A percentile compares a stretch with the other conserved stretches of the same genome.
Conservation (phyloP, 2,888 invertebrate species). For the Athalia circularis region DNA sequence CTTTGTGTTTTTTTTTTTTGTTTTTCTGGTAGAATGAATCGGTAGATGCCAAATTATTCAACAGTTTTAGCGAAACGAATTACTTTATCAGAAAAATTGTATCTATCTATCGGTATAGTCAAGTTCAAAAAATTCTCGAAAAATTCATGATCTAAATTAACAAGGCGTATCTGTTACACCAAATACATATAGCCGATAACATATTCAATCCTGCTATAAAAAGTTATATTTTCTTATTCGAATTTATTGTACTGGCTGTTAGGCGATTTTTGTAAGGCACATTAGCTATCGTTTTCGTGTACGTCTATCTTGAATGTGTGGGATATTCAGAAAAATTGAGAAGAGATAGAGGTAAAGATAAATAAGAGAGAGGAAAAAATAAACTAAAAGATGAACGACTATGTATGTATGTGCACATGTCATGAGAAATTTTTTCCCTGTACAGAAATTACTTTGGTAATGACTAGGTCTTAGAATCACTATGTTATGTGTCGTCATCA, state of each 20-base stretch:
- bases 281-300: not conserved
- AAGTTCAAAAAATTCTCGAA: not conserved
- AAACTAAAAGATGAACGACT: constrained; percentile 40
- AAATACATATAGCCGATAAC: not conserved
- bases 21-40: not conserved
- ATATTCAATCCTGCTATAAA: constrained; percentile 15
- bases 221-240: not conserved
- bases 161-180: constrained; percentile 2
- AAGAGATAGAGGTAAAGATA: constrained; percentile 10
- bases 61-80: not conserved
- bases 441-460: constrained; percentile 71
- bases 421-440: constrained; percentile 2
- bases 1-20: not conserved
- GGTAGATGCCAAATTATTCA: constrained; percentile 9
- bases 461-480: constrained; percentile 72
- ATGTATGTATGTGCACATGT: constrained; percentile 12
- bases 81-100: not conserved
- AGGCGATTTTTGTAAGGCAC: constrained; percentile 34
- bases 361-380: not conserved
- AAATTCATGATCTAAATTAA: not conserved
- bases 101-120: not conserved
- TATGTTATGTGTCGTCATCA: constrained; percentile 55
- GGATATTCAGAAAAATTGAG: constrained; percentile 9
- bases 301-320: not conserved
- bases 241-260: constrained; percentile 14